Conservation (phyloP, 2,113 vertebrate genomes). For the Caracal caracal region DNA sequence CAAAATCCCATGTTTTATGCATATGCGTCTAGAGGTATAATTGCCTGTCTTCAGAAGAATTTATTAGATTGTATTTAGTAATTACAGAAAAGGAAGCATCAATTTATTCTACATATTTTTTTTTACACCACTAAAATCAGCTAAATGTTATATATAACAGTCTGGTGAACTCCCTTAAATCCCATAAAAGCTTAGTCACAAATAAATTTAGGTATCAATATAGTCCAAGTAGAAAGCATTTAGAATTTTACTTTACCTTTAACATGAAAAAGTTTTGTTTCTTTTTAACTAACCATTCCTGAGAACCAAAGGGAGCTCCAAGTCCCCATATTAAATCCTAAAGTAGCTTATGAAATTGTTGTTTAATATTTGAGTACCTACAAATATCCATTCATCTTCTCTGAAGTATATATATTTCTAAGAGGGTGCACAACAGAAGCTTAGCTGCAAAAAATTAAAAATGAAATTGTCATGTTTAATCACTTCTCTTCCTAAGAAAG, state of each 20-base stretch:
- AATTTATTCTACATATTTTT: conserved; percentile 4
- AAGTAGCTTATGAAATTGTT: conserved; percentile 26
- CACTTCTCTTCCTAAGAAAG: conserved; percentile 52
- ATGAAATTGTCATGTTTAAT: conserved; percentile 64
- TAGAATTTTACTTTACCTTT: background rate
- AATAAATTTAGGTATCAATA: conserved; percentile 4
- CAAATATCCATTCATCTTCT: conserved; percentile 47
- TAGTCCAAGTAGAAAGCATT: background rate
- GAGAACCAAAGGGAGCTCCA: background rate
- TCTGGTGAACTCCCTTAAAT: background rate
- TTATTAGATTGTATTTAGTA: background rate
- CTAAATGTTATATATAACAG: background rate
- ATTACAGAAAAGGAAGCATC: too few species aligned
- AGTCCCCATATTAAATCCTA: background rate
- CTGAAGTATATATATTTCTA: conserved; percentile 41
- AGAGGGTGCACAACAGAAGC: background rate
- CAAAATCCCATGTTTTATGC: background rate
- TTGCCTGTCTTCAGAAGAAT: background rate
- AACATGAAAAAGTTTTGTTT: background rate
- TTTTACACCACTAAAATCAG: background rate
- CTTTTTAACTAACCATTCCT: background rate
- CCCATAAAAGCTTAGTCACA: background rate
- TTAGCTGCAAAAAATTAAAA: conserved; percentile 38
- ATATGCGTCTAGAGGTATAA: background rate
- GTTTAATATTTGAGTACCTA: conserved; percentile 59